Evolutionary conservation across 2,888 invertebrate genomes (phyloP).

Genomic region (Xestoiulus laeticollis): DNA sequence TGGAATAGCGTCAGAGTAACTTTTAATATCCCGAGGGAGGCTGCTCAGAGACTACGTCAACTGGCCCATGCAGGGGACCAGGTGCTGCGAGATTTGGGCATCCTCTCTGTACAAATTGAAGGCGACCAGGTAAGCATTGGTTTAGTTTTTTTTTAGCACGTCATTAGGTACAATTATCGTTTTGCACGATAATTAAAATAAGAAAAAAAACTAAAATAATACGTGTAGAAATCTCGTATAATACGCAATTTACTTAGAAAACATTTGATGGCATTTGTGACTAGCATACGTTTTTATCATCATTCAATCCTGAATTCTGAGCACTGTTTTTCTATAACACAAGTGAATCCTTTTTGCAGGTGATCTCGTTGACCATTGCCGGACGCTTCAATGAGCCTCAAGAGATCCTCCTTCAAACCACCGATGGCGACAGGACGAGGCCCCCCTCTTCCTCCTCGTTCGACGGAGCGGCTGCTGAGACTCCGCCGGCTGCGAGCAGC

Average conservation of each 20-base stretch:
- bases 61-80: constrained; percentile 91
- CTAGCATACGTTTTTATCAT: no score
- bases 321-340: not conserved
- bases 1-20: constrained; percentile 98
- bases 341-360: constrained; percentile 61
- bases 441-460: constrained; percentile 46
- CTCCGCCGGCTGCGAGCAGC: constrained; percentile 61
- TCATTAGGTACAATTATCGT: not conserved
- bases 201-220: no score
- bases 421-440: constrained; percentile 59
- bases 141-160: not conserved
- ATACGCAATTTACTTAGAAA: no score
- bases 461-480: not conserved
- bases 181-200: no score
- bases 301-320: no score
- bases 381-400: constrained; percentile 75
- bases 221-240: no score
- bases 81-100: constrained; percentile 88
- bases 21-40: constrained; percentile 95
- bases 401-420: constrained; percentile 74
- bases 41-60: constrained; percentile 88
- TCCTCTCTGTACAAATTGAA: constrained; percentile 91
- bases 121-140: constrained; percentile 64
- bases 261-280: no score
- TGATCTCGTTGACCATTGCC: constrained; percentile 73